A percentile compares a stretch with the other conserved stretches of the same genome.
phyloP scores from a whole-genome alignment of 64 coral and sea anemone species.

The Dendrophyllia cribrosa region DNA sequence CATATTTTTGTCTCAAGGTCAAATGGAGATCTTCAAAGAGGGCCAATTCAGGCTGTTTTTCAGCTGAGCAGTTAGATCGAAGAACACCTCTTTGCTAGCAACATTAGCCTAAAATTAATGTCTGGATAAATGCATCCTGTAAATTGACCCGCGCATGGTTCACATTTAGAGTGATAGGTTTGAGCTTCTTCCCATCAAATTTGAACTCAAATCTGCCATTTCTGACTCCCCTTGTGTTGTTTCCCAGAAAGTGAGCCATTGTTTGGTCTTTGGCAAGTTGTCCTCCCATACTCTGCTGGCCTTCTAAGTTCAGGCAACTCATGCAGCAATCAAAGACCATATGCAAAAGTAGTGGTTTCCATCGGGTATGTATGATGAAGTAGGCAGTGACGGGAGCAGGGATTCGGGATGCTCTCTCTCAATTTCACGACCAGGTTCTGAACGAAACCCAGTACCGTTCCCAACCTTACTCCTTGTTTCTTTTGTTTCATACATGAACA shows the following conservation, averaged over 20 bases:
- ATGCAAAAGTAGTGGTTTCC: not conserved
- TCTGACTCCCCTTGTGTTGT: conserved; percentile 51
- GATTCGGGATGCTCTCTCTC: conserved; percentile 40
- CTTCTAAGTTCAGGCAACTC: not conserved
- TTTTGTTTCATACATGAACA: conserved; percentile 63
- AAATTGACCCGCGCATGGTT: conserved; percentile 24
- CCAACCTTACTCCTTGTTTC: conserved; percentile 49
- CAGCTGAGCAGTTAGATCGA: conserved; percentile 7
- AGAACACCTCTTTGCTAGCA: not conserved
- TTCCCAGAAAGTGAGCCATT: conserved; percentile 2
- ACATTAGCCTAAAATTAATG: conserved; percentile 48
- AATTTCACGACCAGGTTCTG: conserved; percentile 1
- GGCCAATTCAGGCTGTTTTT: conserved; percentile 26
- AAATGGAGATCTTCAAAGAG: conserved; percentile 9
- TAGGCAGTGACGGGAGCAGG: conserved; percentile 10
- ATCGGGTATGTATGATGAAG: not conserved
- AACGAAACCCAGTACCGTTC: not conserved
- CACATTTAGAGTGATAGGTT: not conserved
- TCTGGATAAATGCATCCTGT: not conserved
- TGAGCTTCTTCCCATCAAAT: conserved; percentile 53
- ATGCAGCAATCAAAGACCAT: not conserved
- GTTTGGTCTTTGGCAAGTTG: not conserved
- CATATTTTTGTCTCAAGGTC: conserved; percentile 48
- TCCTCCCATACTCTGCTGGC: not conserved
- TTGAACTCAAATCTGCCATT: conserved; percentile 29